Evolutionary conservation across 2,888 invertebrate species (phyloP), one percentile per base, ranked within the genome.

Genomic region (Hemaris fuciformis): DNA sequence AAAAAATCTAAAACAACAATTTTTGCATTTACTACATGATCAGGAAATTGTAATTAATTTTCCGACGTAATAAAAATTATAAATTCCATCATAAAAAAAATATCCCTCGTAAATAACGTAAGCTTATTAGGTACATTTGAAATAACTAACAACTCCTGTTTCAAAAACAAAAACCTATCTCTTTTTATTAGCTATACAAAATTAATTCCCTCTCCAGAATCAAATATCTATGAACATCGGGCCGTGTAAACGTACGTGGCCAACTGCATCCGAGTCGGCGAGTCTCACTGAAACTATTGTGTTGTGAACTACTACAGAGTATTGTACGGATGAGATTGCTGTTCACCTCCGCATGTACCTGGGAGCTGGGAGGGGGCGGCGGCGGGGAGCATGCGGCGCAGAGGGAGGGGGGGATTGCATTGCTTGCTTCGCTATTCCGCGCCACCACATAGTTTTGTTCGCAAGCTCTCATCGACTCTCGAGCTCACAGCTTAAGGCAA

Each of bases 371-470:
- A 13, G 38, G 66, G 72, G 70, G 69, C 67, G 65, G 70, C 70
- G 63, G 15, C 42, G 59, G 56, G 61, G 64, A 56, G 72, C 68
- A n/a, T n/a, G 73, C 68, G 70, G 70, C 31, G 27, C 18, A 18
- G 27, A 18, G 4, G 6, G 53, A 3, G 66, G 66, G 70, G 70
- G 68, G 68, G 65, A 73, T 71, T 71, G 81, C 80, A 78, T 78
- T 77, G 83, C 83, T 84, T 83, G 79, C 83, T 81, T 72, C 79
- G 81, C 83, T 83, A 83, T 84, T 81, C 79, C 79, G 74, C 76
- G 73, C 84, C 84, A 80, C 88, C 87, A 79, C 87, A 86, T 85
- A 88, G 88, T 87, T 88, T 87, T 87, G 88, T 88, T 87, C 88
- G 80, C 87, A 81, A 84, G 79, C 87, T 83, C 85, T 83, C 83